These are phyloP conservation scores for Neoaliturus tenellus DNA, from an alignment of 2,888 invertebrate genomes.

Conservation along the genomic window DNA sequence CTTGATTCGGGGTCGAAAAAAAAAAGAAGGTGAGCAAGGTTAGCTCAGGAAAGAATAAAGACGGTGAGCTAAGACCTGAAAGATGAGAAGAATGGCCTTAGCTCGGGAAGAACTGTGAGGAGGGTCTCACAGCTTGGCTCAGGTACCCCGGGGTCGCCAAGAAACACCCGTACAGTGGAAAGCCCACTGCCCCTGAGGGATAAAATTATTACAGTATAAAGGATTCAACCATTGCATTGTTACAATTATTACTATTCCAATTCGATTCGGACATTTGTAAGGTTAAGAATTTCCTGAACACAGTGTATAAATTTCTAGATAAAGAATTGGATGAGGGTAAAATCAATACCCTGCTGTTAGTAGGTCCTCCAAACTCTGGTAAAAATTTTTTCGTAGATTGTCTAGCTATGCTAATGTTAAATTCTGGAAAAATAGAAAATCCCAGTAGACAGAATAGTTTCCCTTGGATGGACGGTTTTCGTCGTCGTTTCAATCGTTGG, in stretches of 20 bases:
- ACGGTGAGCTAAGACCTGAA: no score
- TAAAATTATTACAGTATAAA: not conserved
- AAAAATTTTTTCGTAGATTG: conserved; percentile 50
- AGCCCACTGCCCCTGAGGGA: no score
- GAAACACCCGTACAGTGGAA: no score
- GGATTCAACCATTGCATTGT: not conserved
- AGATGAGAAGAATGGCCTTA: no score
- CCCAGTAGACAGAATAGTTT: conserved; percentile 29
- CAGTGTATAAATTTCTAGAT: conserved; percentile 3
- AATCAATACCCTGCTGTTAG: conserved; percentile 17
- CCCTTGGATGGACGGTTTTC: conserved; percentile 48
- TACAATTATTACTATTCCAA: not conserved
- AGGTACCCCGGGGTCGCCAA: no score
- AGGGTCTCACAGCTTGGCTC: no score
- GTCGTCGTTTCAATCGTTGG: conserved; percentile 27
- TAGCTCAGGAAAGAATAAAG: no score
- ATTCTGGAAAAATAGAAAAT: conserved; percentile 42
- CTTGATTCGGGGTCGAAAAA: no score
- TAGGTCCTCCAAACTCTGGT: conserved; percentile 22
- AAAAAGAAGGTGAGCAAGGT: no score
- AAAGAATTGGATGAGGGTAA: conserved; percentile 20
- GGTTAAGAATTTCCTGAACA: not conserved
- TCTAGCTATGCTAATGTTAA: conserved; percentile 11
- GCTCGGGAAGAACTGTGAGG: no score
- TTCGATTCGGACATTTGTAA: not conserved